Evolutionary conservation across 2,113 vertebrate genomes (phyloP), one percentile per base, ranked within the genome.

Genomic region (Oreochromis tanganicae): DNA sequence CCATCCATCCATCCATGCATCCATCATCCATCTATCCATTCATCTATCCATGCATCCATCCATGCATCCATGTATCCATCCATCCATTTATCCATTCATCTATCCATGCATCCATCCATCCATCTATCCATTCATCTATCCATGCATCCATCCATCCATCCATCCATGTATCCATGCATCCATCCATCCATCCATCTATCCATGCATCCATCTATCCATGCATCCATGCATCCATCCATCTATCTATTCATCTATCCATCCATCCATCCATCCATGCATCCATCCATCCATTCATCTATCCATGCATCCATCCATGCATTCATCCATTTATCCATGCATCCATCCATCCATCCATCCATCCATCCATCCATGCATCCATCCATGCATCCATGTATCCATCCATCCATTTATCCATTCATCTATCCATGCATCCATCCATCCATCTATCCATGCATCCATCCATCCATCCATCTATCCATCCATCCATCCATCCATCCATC

Each of bases 221-320:
- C 1, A 14, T 14, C 0, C 1, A 6, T 16, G 0, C 2, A 7
- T 2, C 0, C 1, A 46, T 14, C 1, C 12, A 43, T 14, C 0
- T 0, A 16, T 16, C 2, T 0, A 48, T 4, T 0, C 3, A 6
- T 6, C 0, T 1, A 7, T 7, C 0, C 2, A 16, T 1, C 1
- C 2, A 7, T 4, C 0, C 2, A 4, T 16, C 0, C 1, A 4
- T 4, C 0, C 3, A 48, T 7, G 0, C 2, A 17, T 48, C 0
- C 1, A 7, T 0, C 0, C 1, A 17, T 4, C 0, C 1, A 46
- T 14, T 0, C 7, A 50, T 8, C 0, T 4, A 4, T 2, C 2
- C 0, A 16, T 7, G 0, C 6, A 16, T 7, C 0, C 1, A 7
- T 1, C 2, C 0, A 17, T 8, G 0, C 6, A 16, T 7, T 0